These are phyloP conservation scores for Malacoctenus gilli DNA, from an alignment of 2,797 vertebrate genomes.

Conservation along the genomic window DNA sequence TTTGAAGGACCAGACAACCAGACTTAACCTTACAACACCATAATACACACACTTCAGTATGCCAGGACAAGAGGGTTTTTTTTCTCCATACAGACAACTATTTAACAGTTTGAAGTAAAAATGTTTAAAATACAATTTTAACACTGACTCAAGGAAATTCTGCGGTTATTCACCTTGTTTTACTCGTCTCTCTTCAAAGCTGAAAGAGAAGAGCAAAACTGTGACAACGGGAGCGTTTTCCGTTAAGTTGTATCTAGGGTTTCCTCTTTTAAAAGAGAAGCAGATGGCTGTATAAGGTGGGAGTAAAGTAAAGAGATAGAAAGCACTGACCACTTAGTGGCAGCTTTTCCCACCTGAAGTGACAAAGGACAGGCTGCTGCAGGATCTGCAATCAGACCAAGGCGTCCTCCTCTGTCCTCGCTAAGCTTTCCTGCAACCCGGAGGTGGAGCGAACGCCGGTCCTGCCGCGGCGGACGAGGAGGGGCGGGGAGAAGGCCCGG, in stretches of 20 bases:
- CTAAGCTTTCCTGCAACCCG: constrained; percentile 62
- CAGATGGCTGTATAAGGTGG: constrained; percentile 72
- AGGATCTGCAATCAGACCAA: constrained; percentile 63
- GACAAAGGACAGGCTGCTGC: constrained; percentile 61
- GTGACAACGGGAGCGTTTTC: constrained; percentile 61
- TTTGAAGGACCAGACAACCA: constrained; percentile 45
- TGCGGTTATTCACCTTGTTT: constrained; percentile 24
- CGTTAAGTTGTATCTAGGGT: constrained; percentile 64
- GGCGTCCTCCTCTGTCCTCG: constrained; percentile 58
- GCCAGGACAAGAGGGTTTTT: constrained; percentile 33
- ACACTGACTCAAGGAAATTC: constrained; percentile 78
- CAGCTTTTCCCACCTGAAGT: constrained; percentile 69
- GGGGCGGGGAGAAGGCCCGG: constrained; percentile 41
- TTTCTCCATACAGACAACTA: constrained; percentile 59
- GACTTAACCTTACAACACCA: constrained; percentile 53
- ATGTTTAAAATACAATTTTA: constrained; percentile 76
- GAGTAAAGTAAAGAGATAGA: constrained; percentile 25
- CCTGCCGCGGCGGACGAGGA: constrained; percentile 57
- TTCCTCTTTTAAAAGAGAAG: constrained; percentile 79
- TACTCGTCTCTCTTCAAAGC: constrained; percentile 25
- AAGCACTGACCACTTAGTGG: constrained; percentile 74
- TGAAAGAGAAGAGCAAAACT: constrained; percentile 49
- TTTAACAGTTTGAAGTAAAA: constrained; percentile 72
- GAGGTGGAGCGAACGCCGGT: constrained; percentile 66
- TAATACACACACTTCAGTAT: constrained; percentile 54